phyloP scores from a whole-genome alignment of 2,797 vertebrate species.

The Alexandromys oeconomus region DNA sequence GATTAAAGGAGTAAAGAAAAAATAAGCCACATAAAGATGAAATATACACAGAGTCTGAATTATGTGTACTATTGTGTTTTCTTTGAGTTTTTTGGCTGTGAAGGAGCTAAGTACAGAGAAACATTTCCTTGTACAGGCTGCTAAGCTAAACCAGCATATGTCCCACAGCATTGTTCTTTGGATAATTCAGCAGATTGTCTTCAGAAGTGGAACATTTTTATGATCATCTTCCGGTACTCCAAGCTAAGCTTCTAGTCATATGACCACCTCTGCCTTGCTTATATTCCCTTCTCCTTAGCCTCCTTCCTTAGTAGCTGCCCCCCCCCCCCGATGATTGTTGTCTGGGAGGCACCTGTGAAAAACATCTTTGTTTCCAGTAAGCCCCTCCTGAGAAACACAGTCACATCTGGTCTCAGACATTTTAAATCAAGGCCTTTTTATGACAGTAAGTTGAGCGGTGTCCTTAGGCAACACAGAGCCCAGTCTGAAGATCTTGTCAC shows the following conservation, averaged over 20 bases:
- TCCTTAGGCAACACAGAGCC: not conserved
- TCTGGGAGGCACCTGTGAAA: not conserved
- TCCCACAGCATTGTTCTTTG: not conserved
- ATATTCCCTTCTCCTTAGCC: not conserved
- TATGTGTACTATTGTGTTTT: too few relatives aligned
- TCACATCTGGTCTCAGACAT: not conserved
- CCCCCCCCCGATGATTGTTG: not conserved
- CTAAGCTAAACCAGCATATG: too few relatives aligned
- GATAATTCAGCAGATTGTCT: not conserved
- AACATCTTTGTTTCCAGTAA: not conserved
- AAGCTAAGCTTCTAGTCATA: not conserved
- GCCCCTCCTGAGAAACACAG: not conserved
- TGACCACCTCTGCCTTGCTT: not conserved
- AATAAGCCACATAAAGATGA: too few relatives aligned
- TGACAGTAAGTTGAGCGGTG: not conserved
- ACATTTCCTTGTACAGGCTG: too few relatives aligned
- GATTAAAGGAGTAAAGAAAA: too few relatives aligned
- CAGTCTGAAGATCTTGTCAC: not conserved
- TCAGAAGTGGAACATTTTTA: not conserved
- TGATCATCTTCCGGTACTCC: not conserved
- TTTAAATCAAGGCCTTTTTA: not conserved
- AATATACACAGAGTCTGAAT: too few relatives aligned
- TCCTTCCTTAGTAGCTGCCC: not conserved
- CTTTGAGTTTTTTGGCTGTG: too few relatives aligned
- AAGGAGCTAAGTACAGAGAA: too few relatives aligned